Conservation (phyloP, 1,140 invertebrate species). For the Amphibalanus amphitrite region DNA sequence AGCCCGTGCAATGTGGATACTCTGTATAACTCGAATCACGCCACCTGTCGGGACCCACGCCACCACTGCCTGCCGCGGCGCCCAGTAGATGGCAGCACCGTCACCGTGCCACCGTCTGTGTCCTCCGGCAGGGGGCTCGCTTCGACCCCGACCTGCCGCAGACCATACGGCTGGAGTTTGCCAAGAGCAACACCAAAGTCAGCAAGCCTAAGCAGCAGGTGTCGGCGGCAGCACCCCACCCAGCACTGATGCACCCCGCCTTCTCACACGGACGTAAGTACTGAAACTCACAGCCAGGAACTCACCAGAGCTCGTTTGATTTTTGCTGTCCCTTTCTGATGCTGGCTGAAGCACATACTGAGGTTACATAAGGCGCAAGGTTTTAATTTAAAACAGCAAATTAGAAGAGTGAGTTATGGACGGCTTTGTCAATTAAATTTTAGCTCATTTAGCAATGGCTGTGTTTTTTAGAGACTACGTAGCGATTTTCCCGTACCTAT, state of each 20-base stretch:
- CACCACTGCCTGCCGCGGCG: too few species aligned
- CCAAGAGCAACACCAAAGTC: conserved; percentile 99
- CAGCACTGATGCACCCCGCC: conserved; percentile 17
- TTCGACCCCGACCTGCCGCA: conserved; percentile 99
- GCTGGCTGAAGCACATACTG: too few species aligned
- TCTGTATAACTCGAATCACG: too few species aligned
- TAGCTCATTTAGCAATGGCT: too few species aligned
- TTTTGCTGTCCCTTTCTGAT: neutral
- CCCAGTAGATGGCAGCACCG: conserved; percentile 7
- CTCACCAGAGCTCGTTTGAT: neutral
- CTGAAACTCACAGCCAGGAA: neutral
- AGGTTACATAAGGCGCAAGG: too few species aligned
- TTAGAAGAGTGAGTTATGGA: too few species aligned
- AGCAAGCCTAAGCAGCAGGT: conserved; percentile 95
- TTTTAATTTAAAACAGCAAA: too few species aligned
- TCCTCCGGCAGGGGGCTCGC: conserved; percentile 93
- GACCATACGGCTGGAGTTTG: conserved; percentile 99
- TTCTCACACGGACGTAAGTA: neutral
- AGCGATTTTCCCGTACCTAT: too few species aligned
- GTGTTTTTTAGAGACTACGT: too few species aligned
- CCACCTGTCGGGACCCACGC: too few species aligned
- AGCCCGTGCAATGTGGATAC: too few species aligned
- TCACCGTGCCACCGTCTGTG: conserved; percentile 21
- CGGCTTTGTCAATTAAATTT: too few species aligned
- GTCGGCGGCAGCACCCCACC: conserved; percentile 44